Evolutionary conservation across 2,113 vertebrate genomes (phyloP), one percentile per base, ranked within the genome.

Genomic region (Anolis carolinensis): DNA sequence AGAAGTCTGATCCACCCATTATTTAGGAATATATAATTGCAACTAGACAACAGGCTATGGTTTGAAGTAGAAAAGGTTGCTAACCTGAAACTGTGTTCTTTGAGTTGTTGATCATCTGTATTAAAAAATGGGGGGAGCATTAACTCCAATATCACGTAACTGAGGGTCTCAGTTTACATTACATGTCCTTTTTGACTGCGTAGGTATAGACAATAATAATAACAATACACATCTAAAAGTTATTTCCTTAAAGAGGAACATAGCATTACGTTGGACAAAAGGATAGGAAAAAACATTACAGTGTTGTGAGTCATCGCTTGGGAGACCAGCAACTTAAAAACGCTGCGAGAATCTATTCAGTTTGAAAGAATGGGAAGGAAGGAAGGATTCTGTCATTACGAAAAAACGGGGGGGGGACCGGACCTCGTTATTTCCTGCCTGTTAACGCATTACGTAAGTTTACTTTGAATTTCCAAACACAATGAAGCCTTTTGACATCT

Each of bases 261-360:
- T 32, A 70, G 14, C 10, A 5, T 18, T 3, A 82, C 77, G 67
- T 1, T 74, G 30, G 20, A 27, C 0, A 0, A 7, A 65, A 50
- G 20, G 13, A 55, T 30, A 1, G 50, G 75, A 30, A 48, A 67
- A 48, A 63, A 48, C 39, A 48, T 32, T 78, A 78, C 2, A 81
- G 30, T 3, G 76, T 55, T 4, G 27, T 1, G 72, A 78, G 34
- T 50, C 83, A 34, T 32, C 0, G 0, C 71, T 6, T 0, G 0
- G 76, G 70, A 85, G 13, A 2, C 8, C 5, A 5, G 2, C 2
- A 8, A 5, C 55, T 59, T 30, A 30, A 50, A 5, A 6, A 1
- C 30, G 6, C 2, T 48, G 20, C 10, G 3, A 1, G 0, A 0
- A 67, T 0, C 79, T 59, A 59, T 59, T 59, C 55, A 16, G 13